Evolutionary conservation across 2,113 vertebrate genomes (phyloP), one percentile per base, ranked within the genome.

Genomic region (Pseudorasbora parva): DNA sequence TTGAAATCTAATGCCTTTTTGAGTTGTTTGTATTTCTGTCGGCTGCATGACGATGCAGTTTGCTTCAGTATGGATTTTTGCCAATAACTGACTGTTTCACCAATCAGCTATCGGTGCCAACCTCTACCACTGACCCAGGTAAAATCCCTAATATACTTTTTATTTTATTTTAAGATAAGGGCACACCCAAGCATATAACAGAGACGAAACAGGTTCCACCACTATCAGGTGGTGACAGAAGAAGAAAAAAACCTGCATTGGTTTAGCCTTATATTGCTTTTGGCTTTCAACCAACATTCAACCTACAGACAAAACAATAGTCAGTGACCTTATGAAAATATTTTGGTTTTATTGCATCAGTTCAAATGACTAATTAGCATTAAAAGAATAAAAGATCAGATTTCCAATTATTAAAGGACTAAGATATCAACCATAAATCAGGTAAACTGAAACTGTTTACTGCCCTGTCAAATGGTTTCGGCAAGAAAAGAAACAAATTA

Each of bases 131-230:
- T 54, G 51, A 54, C 51, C 17, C 17, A 19, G 45, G 6, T 19
- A 5, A 19, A 54, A 54, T 15, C 17, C 19, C 59, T 84, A 72
- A 72, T 45, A 76, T 51, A 69, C 12, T 49, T 80, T 79, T 73
- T 56, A 59, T 80, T 79, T 73, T 56, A 73, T 62, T 25, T 57
- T 68, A 60, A 37, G 76, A 68, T 75, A 7, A 27, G 3, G n/a
- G 19, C 30, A n/a, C 37, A 74, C 49, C 25, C 25, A 68, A 23
- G n/a, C 23, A n/a, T 8, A 27, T n/a, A 66, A 43, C 54, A 30
- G 23, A 74, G 2, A 8, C 2, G n/a, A 19, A 51, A 74, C 47
- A 12, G 7, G 54, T 49, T 59, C 57, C 21, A 54, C 76, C 25
- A 21, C 41, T 1, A 1, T 27, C 23, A 56, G 27, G 25, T 51